Base-by-base conservation (phyloP, 2,888 invertebrate genomes). In the Leptinotarsa juncta region DNA sequence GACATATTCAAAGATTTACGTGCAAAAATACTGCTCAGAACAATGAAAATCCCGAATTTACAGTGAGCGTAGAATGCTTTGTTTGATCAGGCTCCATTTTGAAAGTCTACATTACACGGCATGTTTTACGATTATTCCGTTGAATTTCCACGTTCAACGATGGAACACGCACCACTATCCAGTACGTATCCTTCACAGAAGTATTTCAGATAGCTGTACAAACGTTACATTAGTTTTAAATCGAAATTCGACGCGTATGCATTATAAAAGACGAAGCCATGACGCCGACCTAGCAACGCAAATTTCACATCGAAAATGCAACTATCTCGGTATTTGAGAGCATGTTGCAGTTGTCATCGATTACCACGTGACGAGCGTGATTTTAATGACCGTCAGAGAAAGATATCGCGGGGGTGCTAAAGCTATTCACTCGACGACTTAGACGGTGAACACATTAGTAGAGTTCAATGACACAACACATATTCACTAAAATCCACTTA, bases 331-430 rank as follows among this genome's bases (percentile, higher is more conserved):
- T 68, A 77, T 74, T 75, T 73, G 71, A 77, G 77, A 78, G 79
- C 75, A 78, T 76, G 80, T 73, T 81, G 80, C 81, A 81, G 90
- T 91, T 91, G 92, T 91, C 91, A 92, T 91, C 91, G 91, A 91
- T 91, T 84, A 91, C 91, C 92, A 92, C 92, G 92, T 92, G 92
- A 92, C 92, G 90, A 83, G 82, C 85, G 91, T 91, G 91, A 91
- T 91, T 91, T 91, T 91, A 91, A 91, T 91, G 91, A 91, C 90
- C 90, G 90, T 90, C 89, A 79, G 81, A 77, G 83, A 82, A 86
- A 85, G 85, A 86, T 85, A 85, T 84, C 85, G 91, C 90, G 91
- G 91, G 91, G 91, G 91, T 91, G 91, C 81, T 78, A 77, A 81
- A 83, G 81, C 81, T 81, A 82, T 79, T 83, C 82, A 81, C 81